Evolutionary conservation across 2,113 vertebrate genomes (phyloP).

Genomic region (Pterophyllum scalare): DNA sequence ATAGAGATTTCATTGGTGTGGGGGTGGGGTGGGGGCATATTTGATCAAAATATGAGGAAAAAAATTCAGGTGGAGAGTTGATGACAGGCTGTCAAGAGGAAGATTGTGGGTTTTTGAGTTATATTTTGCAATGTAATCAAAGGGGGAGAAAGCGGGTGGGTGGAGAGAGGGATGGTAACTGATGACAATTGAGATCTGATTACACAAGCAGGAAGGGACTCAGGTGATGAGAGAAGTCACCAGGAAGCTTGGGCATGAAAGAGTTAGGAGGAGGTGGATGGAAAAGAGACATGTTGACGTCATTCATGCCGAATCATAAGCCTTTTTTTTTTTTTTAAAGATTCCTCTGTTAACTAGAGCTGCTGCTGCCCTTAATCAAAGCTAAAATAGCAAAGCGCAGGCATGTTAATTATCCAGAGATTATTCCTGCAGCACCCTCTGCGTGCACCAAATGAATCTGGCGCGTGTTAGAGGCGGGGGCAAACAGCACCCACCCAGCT

Average conservation of each 20-base stretch:
- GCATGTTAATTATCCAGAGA: conserved; percentile 54
- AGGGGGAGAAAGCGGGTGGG: conserved; percentile 1
- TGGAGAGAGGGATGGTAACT: neutral
- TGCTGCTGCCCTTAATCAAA: conserved; percentile 44
- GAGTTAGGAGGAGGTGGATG: neutral
- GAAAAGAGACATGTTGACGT: neutral
- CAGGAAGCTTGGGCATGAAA: conserved; percentile 27
- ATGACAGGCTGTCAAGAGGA: conserved; percentile 5
- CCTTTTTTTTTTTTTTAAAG: conserved; percentile 28
- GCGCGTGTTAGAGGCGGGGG: conserved; percentile 21
- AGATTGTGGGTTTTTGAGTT: conserved; percentile 33
- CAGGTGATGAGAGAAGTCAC: conserved; percentile 30
- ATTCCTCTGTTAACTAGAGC: conserved; percentile 22
- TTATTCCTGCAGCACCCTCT: conserved; percentile 38
- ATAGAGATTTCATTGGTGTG: neutral
- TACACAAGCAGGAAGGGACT: conserved; percentile 36
- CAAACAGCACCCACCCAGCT: conserved; percentile 5
- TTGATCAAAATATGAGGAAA: conserved; percentile 28
- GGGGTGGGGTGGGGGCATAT: neutral
- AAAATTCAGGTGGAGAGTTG: neutral
- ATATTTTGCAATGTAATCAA: conserved; percentile 60
- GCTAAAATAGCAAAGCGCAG: conserved; percentile 25
- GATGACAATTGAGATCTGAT: conserved; percentile 39
- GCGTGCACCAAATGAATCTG: conserved; percentile 33
- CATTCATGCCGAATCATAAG: conserved; percentile 30